Evolutionary conservation across 2,113 vertebrate genomes (phyloP).

Genomic region (Rhinolophus ferrumequinum): DNA sequence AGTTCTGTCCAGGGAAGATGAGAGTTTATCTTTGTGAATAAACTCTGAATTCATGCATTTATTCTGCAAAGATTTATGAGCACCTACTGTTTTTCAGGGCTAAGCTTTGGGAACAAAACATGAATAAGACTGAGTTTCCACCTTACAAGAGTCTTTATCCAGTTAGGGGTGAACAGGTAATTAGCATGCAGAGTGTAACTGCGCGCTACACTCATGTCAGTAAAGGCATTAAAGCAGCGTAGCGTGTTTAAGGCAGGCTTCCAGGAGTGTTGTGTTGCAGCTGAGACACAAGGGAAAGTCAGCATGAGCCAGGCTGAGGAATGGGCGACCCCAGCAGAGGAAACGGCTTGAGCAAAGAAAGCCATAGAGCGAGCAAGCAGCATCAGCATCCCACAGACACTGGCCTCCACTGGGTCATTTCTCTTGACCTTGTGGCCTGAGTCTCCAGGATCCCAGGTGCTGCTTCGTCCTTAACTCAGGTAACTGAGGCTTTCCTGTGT

Average conservation of each 20-base stretch:
- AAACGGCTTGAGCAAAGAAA: not conserved
- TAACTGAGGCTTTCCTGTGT: not conserved
- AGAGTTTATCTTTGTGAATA: not conserved
- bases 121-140: not conserved
- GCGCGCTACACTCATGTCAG: not conserved
- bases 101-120: not conserved
- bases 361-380: not conserved
- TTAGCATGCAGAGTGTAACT: fast-evolving
- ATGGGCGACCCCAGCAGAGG: not conserved
- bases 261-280: not conserved
- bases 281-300: not conserved
- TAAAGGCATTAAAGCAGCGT: not conserved
- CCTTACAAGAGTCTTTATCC: not conserved
- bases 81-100: not conserved
- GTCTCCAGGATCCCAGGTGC: not conserved
- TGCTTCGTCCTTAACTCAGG: not conserved
- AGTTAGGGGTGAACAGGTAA: not conserved
- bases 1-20: not conserved
- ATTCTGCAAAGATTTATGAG: not conserved
- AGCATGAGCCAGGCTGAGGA: not conserved
- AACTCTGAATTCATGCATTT: constrained; percentile 20
- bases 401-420: fast-evolving
- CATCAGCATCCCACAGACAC: not conserved
- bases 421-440: not conserved
- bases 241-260: not conserved